phyloP scores from a whole-genome alignment of 2,888 invertebrate genomes.

The Trachelus tabidus region DNA sequence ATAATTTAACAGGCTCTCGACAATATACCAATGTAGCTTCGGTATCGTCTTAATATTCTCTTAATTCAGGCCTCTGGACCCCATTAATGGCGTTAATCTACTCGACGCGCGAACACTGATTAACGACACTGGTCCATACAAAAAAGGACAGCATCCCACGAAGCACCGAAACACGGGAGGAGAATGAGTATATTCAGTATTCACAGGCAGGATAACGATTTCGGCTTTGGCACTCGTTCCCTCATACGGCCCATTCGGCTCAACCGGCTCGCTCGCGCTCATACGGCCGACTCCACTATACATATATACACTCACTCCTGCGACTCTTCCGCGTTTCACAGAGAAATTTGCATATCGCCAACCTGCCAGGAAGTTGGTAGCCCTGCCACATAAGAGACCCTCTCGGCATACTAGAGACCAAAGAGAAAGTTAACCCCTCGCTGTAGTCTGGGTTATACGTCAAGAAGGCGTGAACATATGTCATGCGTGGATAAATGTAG shows the following conservation, averaged over 20 bases:
- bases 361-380: neutral
- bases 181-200: neutral
- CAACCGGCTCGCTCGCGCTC: neutral
- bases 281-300: too few relatives aligned
- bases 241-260: neutral
- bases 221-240: neutral
- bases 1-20: constrained; percentile 46
- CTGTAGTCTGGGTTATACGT: neutral
- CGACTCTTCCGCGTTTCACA: neutral
- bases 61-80: constrained; percentile 42
- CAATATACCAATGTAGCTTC: constrained; percentile 4
- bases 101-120: constrained; percentile 42
- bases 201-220: neutral
- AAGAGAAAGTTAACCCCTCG: neutral
- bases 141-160: neutral
- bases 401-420: neutral
- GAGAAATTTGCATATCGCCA: neutral
- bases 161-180: neutral
- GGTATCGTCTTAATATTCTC: constrained; percentile 41
- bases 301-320: neutral
- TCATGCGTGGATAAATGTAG: neutral
- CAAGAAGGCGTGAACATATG: neutral
- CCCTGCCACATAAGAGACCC: neutral
- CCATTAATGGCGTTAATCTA: constrained; percentile 53
- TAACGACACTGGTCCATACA: constrained; percentile 28